Base-by-base conservation (phyloP, 2,797 vertebrate species). In the Potorous gilbertii region DNA sequence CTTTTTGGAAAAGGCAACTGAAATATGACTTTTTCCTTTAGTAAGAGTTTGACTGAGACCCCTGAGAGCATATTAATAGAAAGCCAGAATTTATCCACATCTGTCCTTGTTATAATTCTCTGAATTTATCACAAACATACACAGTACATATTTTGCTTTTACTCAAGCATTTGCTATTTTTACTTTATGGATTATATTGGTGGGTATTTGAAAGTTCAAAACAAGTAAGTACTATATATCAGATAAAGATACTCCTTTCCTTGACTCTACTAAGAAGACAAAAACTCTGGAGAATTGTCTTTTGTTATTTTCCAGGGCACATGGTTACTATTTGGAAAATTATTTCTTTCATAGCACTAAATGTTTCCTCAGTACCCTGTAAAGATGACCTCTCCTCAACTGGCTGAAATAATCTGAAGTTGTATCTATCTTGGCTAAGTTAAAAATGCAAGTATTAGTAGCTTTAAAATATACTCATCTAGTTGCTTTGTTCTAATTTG, bases 311-410 rank as follows among this genome's bases (percentile, higher is more conserved):
- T 96, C n/a, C 1, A 92, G 94, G 18, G 56, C 21, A 50, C 8
- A 34, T 87, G 29, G 40, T 28, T 95, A 55, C 56, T 27, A 55
- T 94, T 93, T 31, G 1, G 91, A 92, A 94, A 56, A 92, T 54
- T 16, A 11, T 90, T 94, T 91, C 54, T 94, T 90, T 5, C 62
- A 90, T 34, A 91, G 34, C 93, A 87, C 62, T 93, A 55, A 95
- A 59, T 93, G 40, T 28, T 93, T 94, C 66, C 92, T 46, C 96
- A 18, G 12, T 93, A 29, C 56, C 90, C 95, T 92, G 21, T 27
- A 94, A 97, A 74, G 46, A 40, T 55, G 4, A 52, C 91, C 91
- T 94, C 1, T 0, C 0, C 1, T 56, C 31, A 62, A 55, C 54
- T 28, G 29, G 81, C 3, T 34, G 50, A 96, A 91, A 1, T 90